phyloP scores from a whole-genome alignment of 2,113 vertebrate species.

The Mohoua ochrocephala region DNA sequence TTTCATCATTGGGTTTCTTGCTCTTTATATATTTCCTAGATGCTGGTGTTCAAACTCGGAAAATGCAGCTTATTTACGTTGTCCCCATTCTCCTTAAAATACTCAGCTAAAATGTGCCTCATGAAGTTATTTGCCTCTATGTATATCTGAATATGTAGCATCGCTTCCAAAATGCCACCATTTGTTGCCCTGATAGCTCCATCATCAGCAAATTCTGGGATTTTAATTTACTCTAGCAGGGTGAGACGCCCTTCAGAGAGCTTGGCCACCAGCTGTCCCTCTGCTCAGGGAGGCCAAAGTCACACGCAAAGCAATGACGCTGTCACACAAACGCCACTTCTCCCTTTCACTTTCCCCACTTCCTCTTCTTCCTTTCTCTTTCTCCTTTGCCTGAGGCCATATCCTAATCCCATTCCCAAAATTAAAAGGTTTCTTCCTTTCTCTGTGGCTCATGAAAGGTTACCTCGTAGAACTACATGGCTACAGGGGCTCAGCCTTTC shows the following conservation, averaged over 20 bases:
- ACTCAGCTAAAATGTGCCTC: background rate
- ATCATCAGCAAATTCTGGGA: background rate
- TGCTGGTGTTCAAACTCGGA: background rate
- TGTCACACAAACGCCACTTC: background rate
- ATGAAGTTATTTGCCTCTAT: background rate
- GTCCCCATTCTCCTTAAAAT: background rate
- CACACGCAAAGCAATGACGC: background rate
- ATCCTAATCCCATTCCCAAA: background rate
- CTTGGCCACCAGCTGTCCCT: background rate
- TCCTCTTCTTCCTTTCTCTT: background rate
- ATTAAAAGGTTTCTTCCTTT: background rate
- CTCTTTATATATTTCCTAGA: conserved; percentile 26
- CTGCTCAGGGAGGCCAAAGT: background rate
- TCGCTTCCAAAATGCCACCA: background rate
- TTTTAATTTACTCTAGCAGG: background rate
- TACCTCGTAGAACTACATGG: background rate
- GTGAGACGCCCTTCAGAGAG: background rate
- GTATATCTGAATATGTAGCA: background rate
- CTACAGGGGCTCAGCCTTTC: background rate
- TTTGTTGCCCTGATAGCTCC: background rate
- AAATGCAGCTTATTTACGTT: background rate
- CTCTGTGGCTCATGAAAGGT: background rate
- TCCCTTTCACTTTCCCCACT: background rate
- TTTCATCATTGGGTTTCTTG: conserved; percentile 39
- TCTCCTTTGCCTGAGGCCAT: background rate